These are phyloP conservation scores for Ferdinandea cuprea DNA, from an alignment of 2,888 invertebrate genomes.

Conservation along the genomic window DNA sequence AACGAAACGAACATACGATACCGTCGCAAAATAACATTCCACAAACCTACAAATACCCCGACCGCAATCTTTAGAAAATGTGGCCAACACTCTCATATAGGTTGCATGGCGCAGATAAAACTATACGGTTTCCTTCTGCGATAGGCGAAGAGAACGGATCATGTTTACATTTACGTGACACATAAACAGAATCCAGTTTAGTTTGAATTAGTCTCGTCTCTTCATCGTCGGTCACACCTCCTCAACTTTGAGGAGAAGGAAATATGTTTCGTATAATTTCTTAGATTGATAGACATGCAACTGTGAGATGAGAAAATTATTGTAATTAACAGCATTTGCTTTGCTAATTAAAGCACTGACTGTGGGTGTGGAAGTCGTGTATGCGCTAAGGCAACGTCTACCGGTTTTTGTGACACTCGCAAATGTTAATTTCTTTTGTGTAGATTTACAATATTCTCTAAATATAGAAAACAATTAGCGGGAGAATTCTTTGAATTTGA, in stretches of 20 bases:
- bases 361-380: not conserved
- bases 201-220: constrained; percentile 58
- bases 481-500: constrained; percentile 44
- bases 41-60: constrained; percentile 4
- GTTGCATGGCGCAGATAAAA: constrained; percentile 19
- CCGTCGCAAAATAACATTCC: constrained; percentile 16
- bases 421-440: constrained; percentile 39
- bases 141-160: constrained; percentile 16
- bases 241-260: constrained; percentile 6
- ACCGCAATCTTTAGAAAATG: constrained; percentile 27
- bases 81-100: not conserved
- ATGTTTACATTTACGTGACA: constrained; percentile 19
- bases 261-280: constrained; percentile 25
- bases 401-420: constrained; percentile 18
- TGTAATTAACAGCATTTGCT: constrained; percentile 62
- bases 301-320: constrained; percentile 39
- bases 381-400: constrained; percentile 1
- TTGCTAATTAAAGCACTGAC: constrained; percentile 47
- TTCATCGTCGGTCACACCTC: constrained; percentile 50
- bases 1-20: constrained; percentile 7
- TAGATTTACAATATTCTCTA: constrained; percentile 6
- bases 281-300: constrained; percentile 16
- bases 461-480: constrained; percentile 31
- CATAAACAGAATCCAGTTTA: constrained; percentile 46
- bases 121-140: not conserved